Percentiles rank a stretch among this genome's conserved stretches.
Evolutionary conservation across 2,113 vertebrate species (phyloP).

Genomic region (Periophthalmus modestus): DNA sequence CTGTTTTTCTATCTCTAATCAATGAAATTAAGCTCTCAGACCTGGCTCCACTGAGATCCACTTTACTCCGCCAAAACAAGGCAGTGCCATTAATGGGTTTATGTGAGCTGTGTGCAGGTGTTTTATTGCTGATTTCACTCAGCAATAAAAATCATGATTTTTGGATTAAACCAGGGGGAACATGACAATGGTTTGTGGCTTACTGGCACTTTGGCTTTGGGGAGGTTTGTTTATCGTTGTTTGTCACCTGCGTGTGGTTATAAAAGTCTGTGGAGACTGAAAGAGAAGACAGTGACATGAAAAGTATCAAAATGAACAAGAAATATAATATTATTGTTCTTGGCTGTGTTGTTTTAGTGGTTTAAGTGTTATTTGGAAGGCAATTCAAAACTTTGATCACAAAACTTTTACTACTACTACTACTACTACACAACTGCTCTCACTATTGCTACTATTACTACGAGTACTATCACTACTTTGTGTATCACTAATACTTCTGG

Average conservation of each 20-base stretch:
- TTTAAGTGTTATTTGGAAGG: too few species aligned
- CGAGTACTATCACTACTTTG: too few species aligned
- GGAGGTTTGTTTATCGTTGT: background rate
- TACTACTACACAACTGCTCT: background rate
- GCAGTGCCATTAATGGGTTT: background rate
- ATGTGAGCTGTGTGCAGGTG: background rate
- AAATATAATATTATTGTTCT: background rate
- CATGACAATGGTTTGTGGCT: background rate
- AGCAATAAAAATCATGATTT: constrained; percentile 5
- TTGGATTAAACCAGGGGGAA: constrained; percentile 1
- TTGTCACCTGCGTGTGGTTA: background rate
- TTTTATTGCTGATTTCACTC: background rate
- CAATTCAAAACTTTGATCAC: background rate
- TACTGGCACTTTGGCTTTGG: constrained; percentile 3
- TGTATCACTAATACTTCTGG: background rate
- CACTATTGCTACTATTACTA: too few species aligned
- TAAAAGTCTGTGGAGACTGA: background rate
- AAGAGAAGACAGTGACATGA: background rate
- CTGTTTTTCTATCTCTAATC: background rate
- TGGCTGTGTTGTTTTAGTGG: background rate
- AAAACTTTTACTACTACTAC: background rate
- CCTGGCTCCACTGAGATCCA: background rate
- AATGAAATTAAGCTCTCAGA: background rate
- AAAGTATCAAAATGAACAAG: background rate
- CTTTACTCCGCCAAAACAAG: background rate